A percentile compares a stretch with the other conserved stretches of the same genome.
phyloP scores from a whole-genome alignment of 2,888 invertebrate species.

The Perithous albicinctus region DNA sequence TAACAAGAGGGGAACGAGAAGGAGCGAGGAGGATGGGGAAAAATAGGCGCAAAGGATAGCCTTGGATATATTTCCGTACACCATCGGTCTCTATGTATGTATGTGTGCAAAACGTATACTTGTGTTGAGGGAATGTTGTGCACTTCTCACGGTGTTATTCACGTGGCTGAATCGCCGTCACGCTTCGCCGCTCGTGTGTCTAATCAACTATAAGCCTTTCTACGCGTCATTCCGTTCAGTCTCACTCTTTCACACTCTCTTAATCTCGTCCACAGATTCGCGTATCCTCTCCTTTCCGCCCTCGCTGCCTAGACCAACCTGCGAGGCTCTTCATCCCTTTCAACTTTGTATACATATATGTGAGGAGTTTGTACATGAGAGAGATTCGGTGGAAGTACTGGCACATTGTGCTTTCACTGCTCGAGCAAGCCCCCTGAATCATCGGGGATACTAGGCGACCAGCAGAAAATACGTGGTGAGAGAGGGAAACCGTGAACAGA shows the following conservation, averaged over 20 bases:
- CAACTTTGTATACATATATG: not conserved
- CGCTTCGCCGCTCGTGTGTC: conserved; percentile 77
- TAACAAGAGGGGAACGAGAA: too few species aligned
- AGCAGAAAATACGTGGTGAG: conserved; percentile 37
- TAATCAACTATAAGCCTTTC: conserved; percentile 78
- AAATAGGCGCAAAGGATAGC: conserved; percentile 59
- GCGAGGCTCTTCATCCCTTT: conserved; percentile 32
- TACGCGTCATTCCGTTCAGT: conserved; percentile 57
- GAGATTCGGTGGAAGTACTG: not conserved
- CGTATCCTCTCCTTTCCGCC: conserved; percentile 21
- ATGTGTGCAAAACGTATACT: conserved; percentile 2
- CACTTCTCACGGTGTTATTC: conserved; percentile 69
- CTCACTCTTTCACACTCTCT: conserved; percentile 58
- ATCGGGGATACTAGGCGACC: conserved; percentile 14
- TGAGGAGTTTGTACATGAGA: not conserved
- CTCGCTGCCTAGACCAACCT: conserved; percentile 4
- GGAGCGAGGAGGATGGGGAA: conserved; percentile 21
- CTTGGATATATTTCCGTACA: conserved; percentile 72
- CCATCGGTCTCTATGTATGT: conserved; percentile 10
- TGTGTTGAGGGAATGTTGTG: conserved; percentile 54
- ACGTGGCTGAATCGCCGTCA: conserved; percentile 78
- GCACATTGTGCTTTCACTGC: not conserved
- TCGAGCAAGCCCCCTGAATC: conserved; percentile 33
- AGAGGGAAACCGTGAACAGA: conserved; percentile 1
- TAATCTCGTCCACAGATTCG: conserved; percentile 11